Evolutionary conservation across 2,888 invertebrate species (phyloP), one percentile per base, ranked within the genome.

Genomic region (Epinotia brunnichana): DNA sequence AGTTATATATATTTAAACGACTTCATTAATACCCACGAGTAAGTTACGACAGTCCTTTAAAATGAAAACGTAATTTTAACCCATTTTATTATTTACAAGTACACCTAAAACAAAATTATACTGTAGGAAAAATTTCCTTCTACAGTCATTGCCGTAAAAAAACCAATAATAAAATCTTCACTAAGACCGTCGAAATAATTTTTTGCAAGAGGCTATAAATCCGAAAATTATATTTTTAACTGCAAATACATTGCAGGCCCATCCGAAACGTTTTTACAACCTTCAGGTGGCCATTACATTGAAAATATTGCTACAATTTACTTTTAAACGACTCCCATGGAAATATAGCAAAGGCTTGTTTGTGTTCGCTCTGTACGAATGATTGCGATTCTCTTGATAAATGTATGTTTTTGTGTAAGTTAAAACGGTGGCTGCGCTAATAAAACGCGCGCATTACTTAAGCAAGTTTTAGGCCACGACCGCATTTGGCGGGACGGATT

Each of bases 271-370:
- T 66, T 56, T 75, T 78, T 77, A 70, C 85, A 85, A 83, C 84
- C 85, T 85, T 78, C 77, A 83, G 79, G 78, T 75, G 75, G 73
- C 82, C 79, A 82, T 85, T 83, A 82, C 74, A 80, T 78, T 74
- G 77, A 80, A 83, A 85, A 82, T 84, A 85, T 80, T 75, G 76
- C 75, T 66, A 76, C 77, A 78, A 81, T 82, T 83, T 81, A 78
- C 80, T 78, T 74, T 76, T 78, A 83, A 85, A 83, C 74, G 80
- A 82, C 77, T 77, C 79, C 82, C 71, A 76, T 83, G 84, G 84
- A 78, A 77, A 77, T 76, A 76, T 71, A 76, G 73, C 72, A 78
- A 74, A 68, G 74, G 77, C 74, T 74, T 75, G 71, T 64, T 74
- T 75, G 71, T 64, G 70, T 64, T 54, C 75, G 75, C 76, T 77